Base-by-base conservation (phyloP, 2,888 invertebrate genomes). In the Tanytarsus gracilentus region DNA sequence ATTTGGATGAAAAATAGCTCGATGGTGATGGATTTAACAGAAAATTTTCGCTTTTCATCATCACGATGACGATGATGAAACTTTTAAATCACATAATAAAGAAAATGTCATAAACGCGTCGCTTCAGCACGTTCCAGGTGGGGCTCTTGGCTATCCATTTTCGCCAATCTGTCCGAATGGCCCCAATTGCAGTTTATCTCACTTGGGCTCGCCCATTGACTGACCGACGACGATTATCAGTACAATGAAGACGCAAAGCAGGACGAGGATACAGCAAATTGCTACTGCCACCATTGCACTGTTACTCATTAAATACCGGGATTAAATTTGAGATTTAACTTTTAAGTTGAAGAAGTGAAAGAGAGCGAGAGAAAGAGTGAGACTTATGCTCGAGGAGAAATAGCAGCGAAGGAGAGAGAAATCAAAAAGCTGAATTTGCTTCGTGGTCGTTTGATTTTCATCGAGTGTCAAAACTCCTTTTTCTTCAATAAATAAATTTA, bases 141-240 rank as follows among this genome's bases (percentile, higher is more conserved):
- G 68, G 67, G 70, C 69, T 70, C 71, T 70, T 68, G 73, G 73
- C 71, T 73, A 74, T 73, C 74, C 74, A 71, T 74, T 72, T 36
- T 58, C 60, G 69, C 73, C 72, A 70, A 72, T 72, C 65, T 73
- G 72, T 63, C 74, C 74, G 23, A 58, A 58, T 64, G 73, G 74
- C 71, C 74, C 73, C 74, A 75, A 70, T 65, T 75, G 74, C 69
- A 75, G 73, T 63, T 72, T 72, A 69, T 74, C 74, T 75, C 75
- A 80, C 68, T 78, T 79, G 64, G 81, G 80, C 64, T 75, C 78
- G 68, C 82, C 82, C 71, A 86, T 83, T 68, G 83, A 83, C 76
- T 88, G 86, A 21, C 87, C 88, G 64, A 87, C 84, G 65, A 87
- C 85, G 67, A 88, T 86, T 73, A 88, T 88, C 69, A 88, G 81